Evolutionary conservation across 2,888 invertebrate species (phyloP), one percentile per base, ranked within the genome.

Genomic region (Pyrocoelia pectoralis): DNA sequence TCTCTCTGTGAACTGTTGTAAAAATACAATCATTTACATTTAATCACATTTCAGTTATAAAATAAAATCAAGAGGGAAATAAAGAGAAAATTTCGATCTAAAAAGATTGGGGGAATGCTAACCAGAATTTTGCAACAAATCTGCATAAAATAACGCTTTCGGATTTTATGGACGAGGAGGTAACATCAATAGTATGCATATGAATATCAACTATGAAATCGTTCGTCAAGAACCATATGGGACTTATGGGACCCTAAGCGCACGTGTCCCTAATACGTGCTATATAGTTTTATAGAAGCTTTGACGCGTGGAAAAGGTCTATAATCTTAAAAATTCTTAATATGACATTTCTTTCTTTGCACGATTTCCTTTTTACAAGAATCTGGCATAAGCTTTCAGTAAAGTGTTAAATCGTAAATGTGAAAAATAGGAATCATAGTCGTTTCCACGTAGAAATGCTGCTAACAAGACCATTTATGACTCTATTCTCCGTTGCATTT

Each of bases 201-300:
- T 67, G 67, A 67, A 67, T 67, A 67, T 56, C 64, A 64, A 67
- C 63, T 64, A 65, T 61, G 65, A 61, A 58, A 64, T 61, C 67
- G 65, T 67, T 67, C 61, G 58, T 67, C 64, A 64, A 53, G 54
- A 53, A 58, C 60, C 67, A 67, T 60, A 60, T 67, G 60, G 61
- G 56, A 53, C 64, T 17, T 67, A 65, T 63, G 64, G 56, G 61
- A 61, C 64, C 60, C 41, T 56, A 38, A 49, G 53, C 65, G 57
- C 65, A 57, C 65, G 65, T 65, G 65, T 49, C 52, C 38, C 49
- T 65, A 60, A 61, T 65, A 65, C 65, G 65, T 61, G 65, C 61
- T 53, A 60, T 56, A 63, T 59, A 66, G 62, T 66, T 66, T 62
- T 62, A 62, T 62, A 51, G 59, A 49, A 40, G 56, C 52, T 50